Conservation (phyloP, 2,888 invertebrate genomes). For the Drosophila incognita region DNA sequence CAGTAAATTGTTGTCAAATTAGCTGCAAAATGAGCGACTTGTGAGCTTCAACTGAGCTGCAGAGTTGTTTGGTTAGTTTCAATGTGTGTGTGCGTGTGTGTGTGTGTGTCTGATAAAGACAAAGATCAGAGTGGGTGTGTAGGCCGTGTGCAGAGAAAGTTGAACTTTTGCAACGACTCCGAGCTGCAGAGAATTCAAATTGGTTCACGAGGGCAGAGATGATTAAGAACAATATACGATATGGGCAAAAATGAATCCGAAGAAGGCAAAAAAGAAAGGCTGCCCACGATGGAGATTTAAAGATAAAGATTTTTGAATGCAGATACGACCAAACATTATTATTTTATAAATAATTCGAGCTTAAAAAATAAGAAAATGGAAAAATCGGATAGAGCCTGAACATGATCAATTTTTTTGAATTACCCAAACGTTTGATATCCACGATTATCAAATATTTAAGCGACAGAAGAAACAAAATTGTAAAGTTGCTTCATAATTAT, state of each 20-base stretch:
- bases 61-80: neutral
- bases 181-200: slow-evolving; percentile 18
- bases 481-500: neutral
- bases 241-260: neutral
- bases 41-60: slow-evolving; percentile 26
- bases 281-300: neutral
- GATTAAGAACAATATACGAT: slow-evolving; percentile 2
- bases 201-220: slow-evolving; percentile 38
- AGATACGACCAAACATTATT: neutral
- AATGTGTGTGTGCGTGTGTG: slow-evolving; percentile 8
- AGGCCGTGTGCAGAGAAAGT: slow-evolving; percentile 62
- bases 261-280: neutral
- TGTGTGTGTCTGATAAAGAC: slow-evolving; percentile 29
- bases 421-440: neutral
- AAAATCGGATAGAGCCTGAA: neutral
- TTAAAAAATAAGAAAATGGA: neutral
- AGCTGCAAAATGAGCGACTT: slow-evolving; percentile 79
- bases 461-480: too few relatives aligned
- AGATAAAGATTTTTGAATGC: neutral
- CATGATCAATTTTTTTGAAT: neutral
- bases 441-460: neutral
- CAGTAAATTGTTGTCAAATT: slow-evolving; percentile 82
- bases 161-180: slow-evolving; percentile 37
- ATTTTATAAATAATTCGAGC: neutral
- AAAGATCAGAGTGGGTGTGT: slow-evolving; percentile 41